Evolutionary conservation across 1,140 invertebrate species (phyloP), one percentile per base, ranked within the genome.

Genomic region (Chymomyza costata): DNA sequence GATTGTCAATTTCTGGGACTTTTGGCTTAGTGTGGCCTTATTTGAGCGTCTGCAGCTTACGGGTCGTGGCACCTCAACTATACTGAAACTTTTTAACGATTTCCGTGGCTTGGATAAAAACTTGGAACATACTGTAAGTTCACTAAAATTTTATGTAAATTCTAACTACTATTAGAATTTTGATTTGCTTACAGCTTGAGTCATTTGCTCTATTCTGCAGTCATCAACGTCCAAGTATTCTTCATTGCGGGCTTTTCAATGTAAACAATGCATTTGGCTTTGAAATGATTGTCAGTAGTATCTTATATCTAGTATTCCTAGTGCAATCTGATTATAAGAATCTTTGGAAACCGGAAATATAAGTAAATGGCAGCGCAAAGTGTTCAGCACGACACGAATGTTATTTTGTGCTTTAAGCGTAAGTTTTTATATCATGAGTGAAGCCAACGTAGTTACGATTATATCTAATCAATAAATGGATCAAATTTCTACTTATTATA

Each of bases 281-380:
- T 32, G 65, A 43, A 1, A 62, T 65, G 56, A n/a, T 51, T 10
- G 51, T 76, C 1, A 54, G 56, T 5, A 51, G 40, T 5, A 16
- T 65, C 3, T 10, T 63, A 5, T 76, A 76, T 21, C 43, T 70
- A 10, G 11, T 76, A 2, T 76, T 70, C 16, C 35, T 76, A 6
- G 54, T 76, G 6, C 70, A 76, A 17, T 76, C 65, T 35, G 70
- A 74, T 49, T 74, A 38, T 32, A 47, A 53, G 37, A 67, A 74
- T n/a, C n/a, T n/a, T n/a, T n/a, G n/a, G n/a, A n/a, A n/a, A n/a
- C n/a, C n/a, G n/a, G n/a, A n/a, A n/a, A n/a, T n/a, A n/a, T n/a
- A n/a, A n/a, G n/a, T n/a, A n/a, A n/a, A n/a, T n/a, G n/a, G n/a
- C n/a, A n/a, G n/a, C n/a, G n/a, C n/a, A n/a, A n/a, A n/a, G n/a